These are phyloP conservation scores for Unio delphinus DNA, from an alignment of 2,888 invertebrate species.

Conservation along the genomic window DNA sequence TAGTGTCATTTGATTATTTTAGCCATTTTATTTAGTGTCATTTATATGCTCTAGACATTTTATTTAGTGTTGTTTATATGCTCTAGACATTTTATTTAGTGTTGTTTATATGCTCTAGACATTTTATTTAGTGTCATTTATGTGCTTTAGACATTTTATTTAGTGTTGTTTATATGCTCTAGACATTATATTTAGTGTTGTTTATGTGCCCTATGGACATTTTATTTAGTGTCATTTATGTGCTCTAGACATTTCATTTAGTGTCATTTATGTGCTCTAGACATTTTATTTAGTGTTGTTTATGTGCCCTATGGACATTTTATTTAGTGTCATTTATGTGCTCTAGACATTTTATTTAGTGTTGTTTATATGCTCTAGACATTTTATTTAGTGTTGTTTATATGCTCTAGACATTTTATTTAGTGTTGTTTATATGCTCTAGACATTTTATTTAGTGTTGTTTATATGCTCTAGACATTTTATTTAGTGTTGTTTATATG, in stretches of 20 bases:
- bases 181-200: neutral
- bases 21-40: constrained; percentile 7
- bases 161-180: neutral
- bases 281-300: neutral
- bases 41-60: neutral
- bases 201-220: neutral
- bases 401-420: neutral
- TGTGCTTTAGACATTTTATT: neutral
- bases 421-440: neutral
- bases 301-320: neutral
- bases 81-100: neutral
- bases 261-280: neutral
- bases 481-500: constrained; percentile 5
- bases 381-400: neutral
- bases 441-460: neutral
- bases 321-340: constrained; percentile 10
- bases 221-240: neutral
- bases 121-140: neutral
- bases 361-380: neutral
- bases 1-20: neutral
- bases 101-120: constrained; percentile 74
- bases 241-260: constrained; percentile 5
- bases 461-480: neutral
- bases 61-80: neutral
- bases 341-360: constrained; percentile 75